Percentiles rank a stretch among this genome's conserved stretches.
Conservation (phyloP, 2,888 invertebrate species). For the Lasioglossum pauxillum region DNA sequence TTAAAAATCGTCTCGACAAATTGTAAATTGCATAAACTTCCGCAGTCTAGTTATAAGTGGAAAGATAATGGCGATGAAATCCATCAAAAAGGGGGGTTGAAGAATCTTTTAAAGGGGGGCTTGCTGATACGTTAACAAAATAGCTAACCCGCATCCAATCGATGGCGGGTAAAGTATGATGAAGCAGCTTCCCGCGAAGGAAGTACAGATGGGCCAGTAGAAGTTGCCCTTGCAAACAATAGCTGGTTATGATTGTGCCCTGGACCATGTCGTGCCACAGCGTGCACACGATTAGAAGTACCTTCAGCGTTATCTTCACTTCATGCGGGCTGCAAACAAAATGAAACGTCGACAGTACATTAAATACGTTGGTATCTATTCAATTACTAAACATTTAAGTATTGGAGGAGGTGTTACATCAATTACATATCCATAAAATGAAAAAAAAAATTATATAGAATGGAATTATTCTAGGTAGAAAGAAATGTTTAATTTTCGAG, state of each 20-base stretch:
- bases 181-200: constrained; percentile 89
- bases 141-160: constrained; percentile 91
- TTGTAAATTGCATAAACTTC: too few relatives aligned
- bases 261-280: constrained; percentile 93
- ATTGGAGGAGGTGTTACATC: too few relatives aligned
- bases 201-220: constrained; percentile 91
- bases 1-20: too few relatives aligned
- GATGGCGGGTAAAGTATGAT: constrained; percentile 89
- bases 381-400: too few relatives aligned
- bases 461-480: too few relatives aligned
- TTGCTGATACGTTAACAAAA: not conserved
- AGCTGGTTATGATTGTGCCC: constrained; percentile 92
- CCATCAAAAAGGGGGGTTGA: too few relatives aligned
- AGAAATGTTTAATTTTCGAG: too few relatives aligned
- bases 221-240: constrained; percentile 92
- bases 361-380: too few relatives aligned
- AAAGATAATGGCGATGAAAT: too few relatives aligned
- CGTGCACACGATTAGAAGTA: constrained; percentile 89
- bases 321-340: constrained; percentile 85
- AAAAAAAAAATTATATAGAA: too few relatives aligned
- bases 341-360: not conserved
- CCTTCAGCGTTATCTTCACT: constrained; percentile 86
- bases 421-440: too few relatives aligned
- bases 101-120: not conserved
- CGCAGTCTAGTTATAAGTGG: too few relatives aligned